Evolutionary conservation across 2,888 invertebrate species (phyloP).

Genomic region (Nomada fucata): DNA sequence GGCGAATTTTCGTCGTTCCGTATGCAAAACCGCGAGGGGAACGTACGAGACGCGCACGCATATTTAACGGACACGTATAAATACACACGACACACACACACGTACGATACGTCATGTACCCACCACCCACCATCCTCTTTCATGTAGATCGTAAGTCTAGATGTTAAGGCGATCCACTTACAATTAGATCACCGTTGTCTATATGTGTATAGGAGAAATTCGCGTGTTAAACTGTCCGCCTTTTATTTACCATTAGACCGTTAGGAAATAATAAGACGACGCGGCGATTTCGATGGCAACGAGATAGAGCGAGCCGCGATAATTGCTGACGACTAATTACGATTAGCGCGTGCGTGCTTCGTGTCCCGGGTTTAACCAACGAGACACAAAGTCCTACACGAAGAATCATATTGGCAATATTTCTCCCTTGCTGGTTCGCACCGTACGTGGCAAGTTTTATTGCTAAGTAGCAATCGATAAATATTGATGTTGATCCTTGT

Average conservation of each 20-base stretch:
- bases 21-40: slow-evolving; percentile 16
- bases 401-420: slow-evolving; percentile 65
- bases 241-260: slow-evolving; percentile 59
- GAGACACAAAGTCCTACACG: slow-evolving; percentile 30
- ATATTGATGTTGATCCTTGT: slow-evolving; percentile 65
- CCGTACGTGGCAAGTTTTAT: slow-evolving; percentile 68
- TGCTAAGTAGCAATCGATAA: slow-evolving; percentile 65
- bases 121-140: slow-evolving; percentile 55
- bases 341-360: slow-evolving; percentile 22
- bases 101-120: slow-evolving; percentile 14
- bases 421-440: slow-evolving; percentile 63
- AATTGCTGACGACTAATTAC: slow-evolving; percentile 38
- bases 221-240: slow-evolving; percentile 58
- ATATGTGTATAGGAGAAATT: slow-evolving; percentile 70
- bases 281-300: slow-evolving; percentile 44
- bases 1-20: slow-evolving; percentile 43
- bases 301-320: slow-evolving; percentile 41
- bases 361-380: slow-evolving; percentile 35
- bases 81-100: background rate
- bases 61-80: slow-evolving; percentile 19
- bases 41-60: background rate
- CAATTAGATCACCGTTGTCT: slow-evolving; percentile 65
- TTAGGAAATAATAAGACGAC: slow-evolving; percentile 42
- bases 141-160: slow-evolving; percentile 64
- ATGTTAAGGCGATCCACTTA: slow-evolving; percentile 66